phyloP scores from a whole-genome alignment of 2,888 invertebrate genomes.

The Eremobia ochroleuca region DNA sequence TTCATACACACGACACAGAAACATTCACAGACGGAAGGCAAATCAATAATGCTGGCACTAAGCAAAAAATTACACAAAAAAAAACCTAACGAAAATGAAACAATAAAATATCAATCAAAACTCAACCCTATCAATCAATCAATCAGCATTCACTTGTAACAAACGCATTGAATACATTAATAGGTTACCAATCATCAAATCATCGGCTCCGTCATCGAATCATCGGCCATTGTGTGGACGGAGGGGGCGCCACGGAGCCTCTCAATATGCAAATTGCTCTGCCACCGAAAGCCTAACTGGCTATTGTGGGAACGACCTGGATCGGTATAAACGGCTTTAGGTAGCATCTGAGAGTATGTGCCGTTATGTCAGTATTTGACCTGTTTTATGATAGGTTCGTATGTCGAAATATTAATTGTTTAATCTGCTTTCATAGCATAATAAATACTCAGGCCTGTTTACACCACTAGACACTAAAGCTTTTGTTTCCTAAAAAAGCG shows the following conservation, averaged over 20 bases:
- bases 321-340: constrained; percentile 74
- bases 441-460: neutral
- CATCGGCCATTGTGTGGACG: constrained; percentile 72
- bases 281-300: constrained; percentile 77
- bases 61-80: neutral
- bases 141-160: constrained; percentile 62
- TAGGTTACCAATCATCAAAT: constrained; percentile 75
- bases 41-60: neutral
- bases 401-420: neutral
- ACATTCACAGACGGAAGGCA: no score
- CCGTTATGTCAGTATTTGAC: constrained; percentile 15
- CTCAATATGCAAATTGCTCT: constrained; percentile 83
- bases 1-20: no score
- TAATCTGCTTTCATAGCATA: neutral
- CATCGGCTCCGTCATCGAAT: constrained; percentile 71
- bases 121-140: constrained; percentile 53
- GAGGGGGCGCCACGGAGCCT: constrained; percentile 75
- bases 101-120: constrained; percentile 22
- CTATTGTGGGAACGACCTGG: constrained; percentile 76
- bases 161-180: constrained; percentile 66
- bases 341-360: constrained; percentile 50
- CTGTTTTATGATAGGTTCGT: neutral
- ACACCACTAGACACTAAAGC: neutral
- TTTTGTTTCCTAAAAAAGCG: no score
- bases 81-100: constrained; percentile 14